A percentile compares a stretch with the other conserved stretches of the same genome.
phyloP scores from a whole-genome alignment of 2,113 vertebrate species.

The Brevimyrus niger region DNA sequence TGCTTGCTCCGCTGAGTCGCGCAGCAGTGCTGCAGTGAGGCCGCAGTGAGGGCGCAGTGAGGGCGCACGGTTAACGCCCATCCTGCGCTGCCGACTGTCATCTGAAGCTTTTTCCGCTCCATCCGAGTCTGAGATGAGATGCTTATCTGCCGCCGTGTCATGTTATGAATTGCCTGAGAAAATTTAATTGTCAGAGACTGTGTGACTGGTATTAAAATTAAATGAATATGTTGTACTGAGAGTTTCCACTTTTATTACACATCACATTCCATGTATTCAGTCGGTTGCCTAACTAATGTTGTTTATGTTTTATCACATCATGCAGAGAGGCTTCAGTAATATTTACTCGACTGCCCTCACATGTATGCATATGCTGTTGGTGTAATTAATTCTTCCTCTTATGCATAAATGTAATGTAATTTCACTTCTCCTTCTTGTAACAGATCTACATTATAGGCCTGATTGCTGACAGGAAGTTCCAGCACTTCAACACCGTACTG shows the following conservation, averaged over 20 bases:
- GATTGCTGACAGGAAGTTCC: conserved; percentile 94
- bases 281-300: neutral
- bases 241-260: neutral
- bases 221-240: neutral
- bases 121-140: neutral
- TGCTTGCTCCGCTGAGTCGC: neutral
- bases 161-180: neutral
- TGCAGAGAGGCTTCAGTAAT: neutral
- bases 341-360: conserved; percentile 12
- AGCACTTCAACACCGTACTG: conserved; percentile 92
- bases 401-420: conserved; percentile 19
- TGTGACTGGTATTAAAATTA: neutral
- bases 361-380: conserved; percentile 5
- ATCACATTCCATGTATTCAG: neutral
- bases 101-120: neutral
- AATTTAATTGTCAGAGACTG: neutral
- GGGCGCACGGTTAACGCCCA: neutral
- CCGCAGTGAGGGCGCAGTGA: neutral
- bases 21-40: neutral
- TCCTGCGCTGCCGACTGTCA: neutral
- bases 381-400: neutral
- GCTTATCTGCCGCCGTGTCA: neutral
- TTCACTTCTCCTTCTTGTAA: conserved; percentile 29
- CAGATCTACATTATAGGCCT: conserved; percentile 95
- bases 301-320: neutral